Percentiles rank a stretch among this genome's conserved stretches.
These are phyloP conservation scores for Megastigmus dorsalis DNA, from an alignment of 2,888 invertebrate genomes.

Conservation along the genomic window DNA sequence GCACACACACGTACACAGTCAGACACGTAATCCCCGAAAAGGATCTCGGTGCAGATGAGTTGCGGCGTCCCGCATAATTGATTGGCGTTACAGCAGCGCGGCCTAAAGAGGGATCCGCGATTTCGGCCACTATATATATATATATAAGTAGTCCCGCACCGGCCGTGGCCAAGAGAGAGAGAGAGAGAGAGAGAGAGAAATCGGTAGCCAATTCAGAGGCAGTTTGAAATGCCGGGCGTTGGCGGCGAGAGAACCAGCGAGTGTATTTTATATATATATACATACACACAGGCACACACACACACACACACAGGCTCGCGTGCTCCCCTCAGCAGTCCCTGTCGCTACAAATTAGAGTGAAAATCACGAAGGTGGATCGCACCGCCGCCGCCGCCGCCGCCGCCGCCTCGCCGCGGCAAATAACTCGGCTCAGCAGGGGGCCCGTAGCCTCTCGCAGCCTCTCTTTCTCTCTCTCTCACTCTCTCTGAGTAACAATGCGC, in stretches of 20 bases:
- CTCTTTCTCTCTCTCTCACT: slow-evolving; percentile 38
- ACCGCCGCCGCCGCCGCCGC: slow-evolving; percentile 43
- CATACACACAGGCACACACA: no score
- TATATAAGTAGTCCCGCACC: no score
- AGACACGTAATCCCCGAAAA: no score
- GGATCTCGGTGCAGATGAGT: slow-evolving; percentile 6
- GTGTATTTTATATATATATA: no score
- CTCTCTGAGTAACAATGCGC: no score
- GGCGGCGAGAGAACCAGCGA: slow-evolving; percentile 38
- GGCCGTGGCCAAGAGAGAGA: background rate
- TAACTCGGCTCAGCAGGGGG: slow-evolving; percentile 71
- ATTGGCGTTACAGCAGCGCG: slow-evolving; percentile 56
- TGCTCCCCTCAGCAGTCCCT: slow-evolving; percentile 70
- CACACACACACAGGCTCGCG: slow-evolving; percentile 64
- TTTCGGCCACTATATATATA: no score
- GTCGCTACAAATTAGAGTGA: slow-evolving; percentile 73
- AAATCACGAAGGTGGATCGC: slow-evolving; percentile 72
- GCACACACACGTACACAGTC: no score
- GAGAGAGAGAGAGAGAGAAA: slow-evolving; percentile 5
- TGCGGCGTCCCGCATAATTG: slow-evolving; percentile 29
- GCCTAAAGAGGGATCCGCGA: background rate
- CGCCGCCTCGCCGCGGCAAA: slow-evolving; percentile 59
- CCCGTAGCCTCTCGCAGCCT: slow-evolving; percentile 53
- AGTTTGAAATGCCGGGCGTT: slow-evolving; percentile 13
- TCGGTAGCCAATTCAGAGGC: slow-evolving; percentile 42